These are phyloP conservation scores for Oncorhynchus gorbuscha DNA, from an alignment of 2,113 vertebrate species.

Conservation along the genomic window DNA sequence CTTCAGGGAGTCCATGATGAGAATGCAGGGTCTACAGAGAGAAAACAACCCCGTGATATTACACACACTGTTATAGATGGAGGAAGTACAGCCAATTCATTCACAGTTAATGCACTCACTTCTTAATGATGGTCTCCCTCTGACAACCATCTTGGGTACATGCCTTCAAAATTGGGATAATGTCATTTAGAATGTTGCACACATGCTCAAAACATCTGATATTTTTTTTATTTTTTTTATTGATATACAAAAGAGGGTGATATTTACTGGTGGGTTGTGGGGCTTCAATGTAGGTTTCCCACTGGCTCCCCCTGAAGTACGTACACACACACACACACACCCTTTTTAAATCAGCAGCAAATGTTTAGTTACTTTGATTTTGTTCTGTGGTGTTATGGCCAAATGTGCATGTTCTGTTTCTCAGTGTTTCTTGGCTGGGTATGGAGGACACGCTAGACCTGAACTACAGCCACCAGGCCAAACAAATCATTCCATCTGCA, in stretches of 20 bases:
- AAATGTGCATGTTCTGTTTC: too few species aligned
- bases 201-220: neutral
- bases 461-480: neutral
- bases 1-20: conserved; percentile 92
- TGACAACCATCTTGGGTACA: conserved; percentile 57
- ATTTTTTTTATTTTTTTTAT: neutral
- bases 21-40: conserved; percentile 84
- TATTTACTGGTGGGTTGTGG: conserved; percentile 41
- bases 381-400: neutral
- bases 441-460: neutral
- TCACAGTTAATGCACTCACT: conserved; percentile 47
- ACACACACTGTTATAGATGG: neutral
- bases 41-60: neutral
- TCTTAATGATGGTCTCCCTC: conserved; percentile 43
- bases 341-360: neutral
- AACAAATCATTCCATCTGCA: neutral
- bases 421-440: neutral
- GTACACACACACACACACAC: neutral
- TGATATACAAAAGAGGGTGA: neutral
- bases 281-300: neutral
- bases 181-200: neutral
- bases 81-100: neutral
- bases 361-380: neutral
- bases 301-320: conserved; percentile 8
- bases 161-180: conserved; percentile 46